A percentile compares a stretch with the other conserved stretches of the same genome.
Evolutionary conservation across 2,888 invertebrate genomes (phyloP).

Genomic region (Pachliopta kotzebuea): DNA sequence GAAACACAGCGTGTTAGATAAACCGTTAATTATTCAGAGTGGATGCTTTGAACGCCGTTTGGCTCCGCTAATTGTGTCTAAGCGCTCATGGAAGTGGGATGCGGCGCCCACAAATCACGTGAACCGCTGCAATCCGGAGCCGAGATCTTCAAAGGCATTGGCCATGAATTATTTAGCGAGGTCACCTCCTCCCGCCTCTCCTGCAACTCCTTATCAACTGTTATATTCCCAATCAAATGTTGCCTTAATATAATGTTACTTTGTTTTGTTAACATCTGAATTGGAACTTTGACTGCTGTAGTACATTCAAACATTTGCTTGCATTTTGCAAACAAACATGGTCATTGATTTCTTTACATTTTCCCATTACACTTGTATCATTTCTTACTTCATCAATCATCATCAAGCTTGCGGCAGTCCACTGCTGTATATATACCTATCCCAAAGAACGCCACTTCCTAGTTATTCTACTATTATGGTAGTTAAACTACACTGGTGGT

Average conservation of each 20-base stretch:
- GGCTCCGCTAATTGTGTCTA: conserved; percentile 36
- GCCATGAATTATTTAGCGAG: conserved; percentile 27
- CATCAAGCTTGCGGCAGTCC: no score
- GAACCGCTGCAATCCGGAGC: conserved; percentile 32
- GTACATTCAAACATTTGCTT: no score
- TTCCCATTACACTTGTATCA: no score
- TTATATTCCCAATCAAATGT: not conserved
- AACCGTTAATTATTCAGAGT: conserved; percentile 29
- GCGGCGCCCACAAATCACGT: conserved; percentile 37
- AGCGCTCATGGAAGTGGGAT: conserved; percentile 36
- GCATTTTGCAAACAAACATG: no score
- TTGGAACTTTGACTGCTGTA: no score
- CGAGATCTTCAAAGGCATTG: conserved; percentile 24
- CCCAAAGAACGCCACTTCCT: no score
- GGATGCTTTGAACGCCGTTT: conserved; percentile 31
- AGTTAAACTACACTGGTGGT: no score
- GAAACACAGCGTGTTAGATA: conserved; percentile 25
- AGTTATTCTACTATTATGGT: no score
- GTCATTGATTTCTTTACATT: no score
- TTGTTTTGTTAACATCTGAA: no score
- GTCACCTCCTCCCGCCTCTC: not conserved
- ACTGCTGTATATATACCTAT: no score
- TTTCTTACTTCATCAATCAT: no score
- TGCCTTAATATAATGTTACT: not conserved
- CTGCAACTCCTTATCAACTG: not conserved